Conservation (phyloP, 37 sponge, comb jelly and placozoan genomes). For the Geodia barretti region DNA sequence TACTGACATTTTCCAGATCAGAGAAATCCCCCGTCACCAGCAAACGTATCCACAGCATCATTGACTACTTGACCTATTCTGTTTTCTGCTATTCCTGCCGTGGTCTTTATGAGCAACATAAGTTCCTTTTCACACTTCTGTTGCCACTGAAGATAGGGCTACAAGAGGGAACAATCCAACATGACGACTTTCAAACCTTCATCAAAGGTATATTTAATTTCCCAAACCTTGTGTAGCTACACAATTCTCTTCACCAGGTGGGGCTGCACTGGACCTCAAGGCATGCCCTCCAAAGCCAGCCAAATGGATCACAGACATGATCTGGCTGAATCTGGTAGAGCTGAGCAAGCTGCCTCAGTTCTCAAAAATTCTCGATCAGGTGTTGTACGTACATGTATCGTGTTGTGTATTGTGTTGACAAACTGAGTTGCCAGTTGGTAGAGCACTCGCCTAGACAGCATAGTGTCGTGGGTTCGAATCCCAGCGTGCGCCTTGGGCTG, state of each 20-base stretch:
- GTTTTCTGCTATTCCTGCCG: conserved; percentile 91
- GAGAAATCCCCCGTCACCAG: conserved; percentile 89
- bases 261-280: conserved; percentile 98
- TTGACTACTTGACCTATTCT: conserved; percentile 91
- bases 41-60: conserved; percentile 89
- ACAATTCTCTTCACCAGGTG: conserved; percentile 53
- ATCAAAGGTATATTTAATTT: conserved; percentile 73
- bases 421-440: too few species aligned
- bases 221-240: background rate
- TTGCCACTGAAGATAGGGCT: conserved; percentile 96
- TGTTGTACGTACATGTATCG: too few species aligned
- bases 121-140: conserved; percentile 98
- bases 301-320: conserved; percentile 97
- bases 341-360: conserved; percentile 92
- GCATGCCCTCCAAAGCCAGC: conserved; percentile 84
- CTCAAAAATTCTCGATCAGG: conserved; percentile 94
- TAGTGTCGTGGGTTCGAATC: too few species aligned
- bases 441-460: too few species aligned
- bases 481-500: background rate
- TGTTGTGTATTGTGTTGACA: too few species aligned
- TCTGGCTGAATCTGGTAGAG: conserved; percentile 97
- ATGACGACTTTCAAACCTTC: conserved; percentile 90
- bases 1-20: conserved; percentile 43
- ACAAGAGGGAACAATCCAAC: conserved; percentile 77
- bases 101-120: conserved; percentile 96